Conservation (phyloP, 2,113 vertebrate species). For the Dicrurus megarhynchus region DNA sequence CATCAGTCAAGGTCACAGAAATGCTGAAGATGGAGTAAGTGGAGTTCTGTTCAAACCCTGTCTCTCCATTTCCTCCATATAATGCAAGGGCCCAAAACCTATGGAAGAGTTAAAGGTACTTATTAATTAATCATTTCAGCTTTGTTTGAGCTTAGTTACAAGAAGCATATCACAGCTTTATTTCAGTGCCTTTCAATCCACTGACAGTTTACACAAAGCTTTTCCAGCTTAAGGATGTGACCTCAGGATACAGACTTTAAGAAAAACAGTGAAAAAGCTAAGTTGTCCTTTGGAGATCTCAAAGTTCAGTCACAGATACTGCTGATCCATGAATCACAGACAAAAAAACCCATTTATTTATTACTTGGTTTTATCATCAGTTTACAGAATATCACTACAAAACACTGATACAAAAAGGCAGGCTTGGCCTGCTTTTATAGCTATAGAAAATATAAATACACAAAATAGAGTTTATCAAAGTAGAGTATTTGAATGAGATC, state of each 20-base stretch:
- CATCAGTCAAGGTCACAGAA: slow-evolving; percentile 92
- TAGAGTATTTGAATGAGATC: neutral
- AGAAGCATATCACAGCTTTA: neutral
- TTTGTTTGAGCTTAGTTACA: neutral
- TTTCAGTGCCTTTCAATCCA: neutral
- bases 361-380: neutral
- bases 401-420: neutral
- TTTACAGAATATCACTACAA: neutral
- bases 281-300: neutral
- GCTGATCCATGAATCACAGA: neutral
- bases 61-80: slow-evolving; percentile 94
- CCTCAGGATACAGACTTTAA: neutral
- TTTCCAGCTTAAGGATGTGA: neutral
- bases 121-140: neutral
- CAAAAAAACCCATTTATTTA: neutral
- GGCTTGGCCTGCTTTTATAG: neutral
- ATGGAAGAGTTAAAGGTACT: neutral
- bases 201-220: neutral
- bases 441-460: neutral
- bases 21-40: slow-evolving; percentile 96
- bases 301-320: neutral
- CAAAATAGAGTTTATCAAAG: neutral
- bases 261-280: neutral
- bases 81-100: slow-evolving; percentile 94
- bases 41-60: slow-evolving; percentile 93